Conservation (phyloP, 2,888 invertebrate species). For the Rhagophthalmus giganteus region DNA sequence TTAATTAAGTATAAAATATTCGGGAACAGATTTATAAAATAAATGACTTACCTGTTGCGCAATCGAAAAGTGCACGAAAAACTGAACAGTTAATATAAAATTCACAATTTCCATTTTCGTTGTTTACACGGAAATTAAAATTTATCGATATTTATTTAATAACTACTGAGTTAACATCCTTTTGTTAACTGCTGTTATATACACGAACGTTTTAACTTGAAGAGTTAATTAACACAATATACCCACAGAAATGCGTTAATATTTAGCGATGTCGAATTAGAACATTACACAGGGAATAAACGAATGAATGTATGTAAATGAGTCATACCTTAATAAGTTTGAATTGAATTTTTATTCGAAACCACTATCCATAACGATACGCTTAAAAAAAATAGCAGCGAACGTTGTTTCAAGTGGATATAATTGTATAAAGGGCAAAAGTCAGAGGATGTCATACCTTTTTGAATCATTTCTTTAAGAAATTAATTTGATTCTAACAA, state of each 20-base stretch:
- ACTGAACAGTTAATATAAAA: neutral
- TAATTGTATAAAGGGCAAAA: neutral
- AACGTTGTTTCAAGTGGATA: neutral
- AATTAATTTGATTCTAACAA: neutral
- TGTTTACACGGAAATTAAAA: too few relatives aligned
- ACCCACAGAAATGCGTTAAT: neutral
- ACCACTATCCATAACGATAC: neutral
- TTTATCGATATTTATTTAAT: too few relatives aligned
- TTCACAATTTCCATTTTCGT: neutral
- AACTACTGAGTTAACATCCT: too few relatives aligned
- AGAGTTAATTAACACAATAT: neutral
- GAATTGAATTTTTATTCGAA: neutral
- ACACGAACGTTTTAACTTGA: neutral
- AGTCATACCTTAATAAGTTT: neutral
- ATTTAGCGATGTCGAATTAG: neutral
- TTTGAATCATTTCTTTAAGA: neutral
- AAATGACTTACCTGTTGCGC: neutral
- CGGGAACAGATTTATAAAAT: too few relatives aligned
- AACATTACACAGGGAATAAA: neutral
- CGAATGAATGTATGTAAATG: neutral
- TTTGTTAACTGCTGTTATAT: neutral
- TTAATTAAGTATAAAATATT: too few relatives aligned
- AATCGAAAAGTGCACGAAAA: neutral
- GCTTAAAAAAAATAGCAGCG: neutral
- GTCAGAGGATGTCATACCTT: neutral